Evolutionary conservation across 1,140 invertebrate species (phyloP).

Genomic region (Chironomus tepperi): DNA sequence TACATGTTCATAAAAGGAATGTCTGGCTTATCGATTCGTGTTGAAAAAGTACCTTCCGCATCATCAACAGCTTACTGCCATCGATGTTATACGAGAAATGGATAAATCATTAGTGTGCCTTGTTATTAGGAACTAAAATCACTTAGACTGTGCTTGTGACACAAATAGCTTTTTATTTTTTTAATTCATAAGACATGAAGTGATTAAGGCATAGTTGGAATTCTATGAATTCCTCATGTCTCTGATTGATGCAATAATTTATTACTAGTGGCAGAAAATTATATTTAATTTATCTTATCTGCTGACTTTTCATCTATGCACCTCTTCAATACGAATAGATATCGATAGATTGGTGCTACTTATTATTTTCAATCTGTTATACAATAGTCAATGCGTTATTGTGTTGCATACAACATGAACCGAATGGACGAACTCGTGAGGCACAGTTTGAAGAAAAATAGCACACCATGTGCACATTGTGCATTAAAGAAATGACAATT

Average conservation of each 20-base stretch:
- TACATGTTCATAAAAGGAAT: constrained; percentile 40
- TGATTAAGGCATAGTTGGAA: background rate
- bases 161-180: background rate
- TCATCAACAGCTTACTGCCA: background rate
- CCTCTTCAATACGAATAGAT: no score
- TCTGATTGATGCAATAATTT: constrained; percentile 9
- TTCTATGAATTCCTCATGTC: background rate
- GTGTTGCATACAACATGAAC: no score
- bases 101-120: background rate
- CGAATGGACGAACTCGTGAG: no score
- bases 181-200: background rate
- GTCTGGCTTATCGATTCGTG: constrained; percentile 35
- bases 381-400: no score
- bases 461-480: no score
- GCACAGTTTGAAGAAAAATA: no score
- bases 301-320: background rate
- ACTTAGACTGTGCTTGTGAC: background rate
- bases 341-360: no score
- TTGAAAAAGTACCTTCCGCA: constrained; percentile 34
- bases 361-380: no score
- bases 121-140: background rate
- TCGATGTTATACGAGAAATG: background rate
- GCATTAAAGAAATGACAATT: no score
- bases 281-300: background rate
- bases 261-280: constrained; percentile 7